These are phyloP conservation scores for Eueremaeus valkanovi DNA, from an alignment of 2,888 invertebrate genomes.

Conservation along the genomic window DNA sequence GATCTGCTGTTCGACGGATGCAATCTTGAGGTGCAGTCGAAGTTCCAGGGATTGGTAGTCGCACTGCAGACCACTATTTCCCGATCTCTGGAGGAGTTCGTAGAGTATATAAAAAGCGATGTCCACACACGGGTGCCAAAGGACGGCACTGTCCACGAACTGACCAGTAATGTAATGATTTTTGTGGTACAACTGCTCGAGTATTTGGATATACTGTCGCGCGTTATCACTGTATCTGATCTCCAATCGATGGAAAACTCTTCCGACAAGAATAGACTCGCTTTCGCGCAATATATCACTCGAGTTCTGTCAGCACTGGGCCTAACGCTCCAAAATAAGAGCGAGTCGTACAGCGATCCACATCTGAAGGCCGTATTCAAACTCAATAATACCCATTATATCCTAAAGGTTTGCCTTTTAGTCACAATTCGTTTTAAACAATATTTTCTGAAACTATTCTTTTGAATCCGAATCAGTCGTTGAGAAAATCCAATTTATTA, in stretches of 20 bases:
- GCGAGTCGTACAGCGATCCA: slow-evolving; percentile 81
- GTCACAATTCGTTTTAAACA: neutral
- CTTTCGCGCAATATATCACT: slow-evolving; percentile 59
- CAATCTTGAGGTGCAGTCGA: slow-evolving; percentile 37
- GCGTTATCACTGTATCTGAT: slow-evolving; percentile 46
- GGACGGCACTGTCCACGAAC: slow-evolving; percentile 96
- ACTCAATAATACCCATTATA: slow-evolving; percentile 89
- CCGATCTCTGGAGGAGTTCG: slow-evolving; percentile 85
- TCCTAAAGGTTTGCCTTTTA: slow-evolving; percentile 69
- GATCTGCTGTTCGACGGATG: slow-evolving; percentile 66
- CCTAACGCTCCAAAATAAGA: slow-evolving; percentile 79
- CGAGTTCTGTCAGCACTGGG: slow-evolving; percentile 86
- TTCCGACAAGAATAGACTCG: slow-evolving; percentile 45
- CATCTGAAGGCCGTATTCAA: slow-evolving; percentile 81
- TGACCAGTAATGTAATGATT: slow-evolving; percentile 83
- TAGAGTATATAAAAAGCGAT: slow-evolving; percentile 74
- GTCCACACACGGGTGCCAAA: slow-evolving; percentile 69
- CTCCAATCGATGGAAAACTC: slow-evolving; percentile 42
- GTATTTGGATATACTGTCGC: slow-evolving; percentile 51
- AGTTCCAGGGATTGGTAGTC: slow-evolving; percentile 43
- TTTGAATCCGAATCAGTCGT: slow-evolving; percentile 30
- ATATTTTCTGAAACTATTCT: neutral
- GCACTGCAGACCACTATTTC: slow-evolving; percentile 59
- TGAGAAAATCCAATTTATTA: slow-evolving; percentile 62
- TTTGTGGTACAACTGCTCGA: slow-evolving; percentile 74